Evolutionary conservation across 2,113 vertebrate species (phyloP).

Genomic region (Perca flavescens): DNA sequence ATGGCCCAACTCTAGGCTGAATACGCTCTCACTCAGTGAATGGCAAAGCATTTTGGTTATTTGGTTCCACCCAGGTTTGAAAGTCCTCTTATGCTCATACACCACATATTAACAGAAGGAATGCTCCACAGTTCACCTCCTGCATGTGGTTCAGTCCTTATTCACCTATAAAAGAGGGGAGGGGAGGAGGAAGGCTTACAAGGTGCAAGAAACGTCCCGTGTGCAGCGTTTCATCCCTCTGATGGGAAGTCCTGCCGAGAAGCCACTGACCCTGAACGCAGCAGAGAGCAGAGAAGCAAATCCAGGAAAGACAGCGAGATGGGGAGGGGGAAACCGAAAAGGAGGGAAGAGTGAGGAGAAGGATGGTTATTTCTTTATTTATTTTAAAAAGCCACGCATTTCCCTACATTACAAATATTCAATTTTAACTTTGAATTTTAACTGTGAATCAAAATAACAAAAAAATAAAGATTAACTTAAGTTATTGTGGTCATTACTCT

Average conservation of each 20-base stretch:
- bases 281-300: conserved; percentile 18
- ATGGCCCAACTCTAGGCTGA: not conserved
- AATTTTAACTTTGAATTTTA: not conserved
- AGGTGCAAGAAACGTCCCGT: conserved; percentile 22
- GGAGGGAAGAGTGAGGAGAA: not conserved
- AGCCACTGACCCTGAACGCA: conserved; percentile 44
- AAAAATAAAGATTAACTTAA: not conserved
- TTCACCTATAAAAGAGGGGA: not conserved
- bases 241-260: conserved; percentile 42
- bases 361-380: not conserved
- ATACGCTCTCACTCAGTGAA: not conserved
- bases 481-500: not conserved
- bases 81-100: not conserved
- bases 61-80: conserved; percentile 10
- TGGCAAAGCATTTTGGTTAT: not conserved
- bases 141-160: not conserved
- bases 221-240: conserved; percentile 34
- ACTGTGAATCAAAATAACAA: not conserved
- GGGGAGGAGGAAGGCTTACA: conserved; percentile 6
- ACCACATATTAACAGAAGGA: not conserved
- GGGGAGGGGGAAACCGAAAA: not conserved
- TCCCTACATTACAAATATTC: not conserved
- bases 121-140: conserved; percentile 9
- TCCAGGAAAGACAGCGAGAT: not conserved
- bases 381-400: not conserved